Base-by-base conservation (phyloP, 2,113 vertebrate genomes). In the Stictonetta naevosa region DNA sequence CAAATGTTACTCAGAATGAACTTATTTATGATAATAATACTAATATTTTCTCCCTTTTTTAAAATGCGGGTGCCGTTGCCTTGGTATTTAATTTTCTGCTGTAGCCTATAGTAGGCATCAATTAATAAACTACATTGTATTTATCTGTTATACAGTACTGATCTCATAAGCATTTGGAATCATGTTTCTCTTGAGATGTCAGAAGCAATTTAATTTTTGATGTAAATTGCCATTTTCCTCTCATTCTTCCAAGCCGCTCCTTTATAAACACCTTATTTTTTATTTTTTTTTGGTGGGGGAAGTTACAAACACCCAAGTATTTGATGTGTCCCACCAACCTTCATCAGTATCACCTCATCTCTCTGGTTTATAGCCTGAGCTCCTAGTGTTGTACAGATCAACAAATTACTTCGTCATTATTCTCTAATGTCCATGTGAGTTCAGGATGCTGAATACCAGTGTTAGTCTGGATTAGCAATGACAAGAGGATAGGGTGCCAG, bases 371-470 rank as follows among this genome's bases (percentile, higher is more conserved):
- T 33, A 85, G 29, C 53, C 29, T 55, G 53, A 15, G n/a, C 40
- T 66, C n/a, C 21, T 13, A 22, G 0, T 31, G 1, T 6, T 56
- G 19, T 17, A 4, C 48, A 60, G 64, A 42, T 31, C 12, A 33
- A 18, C 25, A 29, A 72, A 26, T 80, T 7, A 4, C 38, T 6
- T 42, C 38, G 59, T 40, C 11, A 5, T 48, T 66, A 48, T 60
- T 42, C 13, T 38, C 59, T 46, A 17, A 2, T 48, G 38, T 16
- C 71, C 17, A 1, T 0, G 2, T 26, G 40, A 50, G 10, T 19
- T 48, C 46, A 56, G 42, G 60, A 14, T 53, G 63, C 63, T 72
- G 67, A 26, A 58, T 58, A 13, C 4, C 58, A 48, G 62, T 2
- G 0, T 53, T 13, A 36, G 8, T 2, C 40, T 68, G 52, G 4